Evolutionary conservation across 1,140 invertebrate species (phyloP).

Genomic region (Gerris buenoi): DNA sequence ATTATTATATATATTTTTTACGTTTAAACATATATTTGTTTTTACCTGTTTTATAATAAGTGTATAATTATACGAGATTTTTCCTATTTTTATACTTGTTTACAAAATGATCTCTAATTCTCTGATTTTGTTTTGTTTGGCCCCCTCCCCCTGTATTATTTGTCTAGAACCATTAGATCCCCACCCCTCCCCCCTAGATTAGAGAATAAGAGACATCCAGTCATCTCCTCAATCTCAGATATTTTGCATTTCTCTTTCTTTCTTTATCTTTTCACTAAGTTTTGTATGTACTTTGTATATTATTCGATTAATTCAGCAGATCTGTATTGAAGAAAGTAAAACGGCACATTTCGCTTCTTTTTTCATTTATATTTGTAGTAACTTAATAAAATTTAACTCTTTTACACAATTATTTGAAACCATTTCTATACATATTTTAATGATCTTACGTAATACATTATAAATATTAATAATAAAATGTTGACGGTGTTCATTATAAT

Average conservation of each 20-base stretch:
- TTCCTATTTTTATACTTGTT: neutral
- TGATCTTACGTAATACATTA: no score
- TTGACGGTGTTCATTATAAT: no score
- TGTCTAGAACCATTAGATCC: neutral
- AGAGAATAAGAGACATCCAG: neutral
- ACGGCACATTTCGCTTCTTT: no score
- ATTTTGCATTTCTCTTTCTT: neutral
- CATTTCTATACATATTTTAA: no score
- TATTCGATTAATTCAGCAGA: no score
- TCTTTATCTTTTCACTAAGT: neutral
- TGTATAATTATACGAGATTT: neutral
- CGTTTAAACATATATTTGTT: neutral
- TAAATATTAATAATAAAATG: no score
- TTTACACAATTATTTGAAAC: no score
- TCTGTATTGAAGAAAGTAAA: no score
- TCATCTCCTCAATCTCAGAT: neutral
- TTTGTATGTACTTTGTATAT: no score
- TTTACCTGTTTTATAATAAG: neutral
- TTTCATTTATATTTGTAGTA: no score
- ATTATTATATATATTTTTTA: conserved; percentile 14
- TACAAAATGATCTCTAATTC: neutral
- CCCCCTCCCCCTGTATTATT: neutral
- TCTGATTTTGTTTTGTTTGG: neutral
- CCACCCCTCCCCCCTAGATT: neutral
- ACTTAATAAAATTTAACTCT: no score